phyloP scores from a whole-genome alignment of 2,797 vertebrate genomes.

The Astyanax mexicanus region DNA sequence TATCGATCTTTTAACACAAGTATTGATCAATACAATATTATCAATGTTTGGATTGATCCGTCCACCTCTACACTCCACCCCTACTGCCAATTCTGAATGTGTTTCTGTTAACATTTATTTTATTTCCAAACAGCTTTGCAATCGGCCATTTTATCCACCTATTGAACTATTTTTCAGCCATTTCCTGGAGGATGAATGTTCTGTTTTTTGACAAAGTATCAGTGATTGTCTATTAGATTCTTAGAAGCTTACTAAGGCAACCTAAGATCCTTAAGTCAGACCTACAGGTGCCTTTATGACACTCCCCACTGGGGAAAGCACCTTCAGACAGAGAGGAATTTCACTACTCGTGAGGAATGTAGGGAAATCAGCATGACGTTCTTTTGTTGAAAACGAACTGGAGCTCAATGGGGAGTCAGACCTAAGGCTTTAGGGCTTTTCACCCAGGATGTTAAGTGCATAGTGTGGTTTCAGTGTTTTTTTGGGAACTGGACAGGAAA shows the following conservation, averaged over 20 bases:
- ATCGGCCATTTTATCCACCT: no score
- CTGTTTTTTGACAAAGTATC: no score
- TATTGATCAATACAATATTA: no score
- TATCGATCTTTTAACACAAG: no score
- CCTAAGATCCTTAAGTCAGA: constrained; percentile 1
- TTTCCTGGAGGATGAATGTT: no score
- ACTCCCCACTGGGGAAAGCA: constrained; percentile 16
- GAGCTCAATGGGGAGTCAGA: constrained; percentile 25
- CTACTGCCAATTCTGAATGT: no score
- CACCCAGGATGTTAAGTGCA: background rate
- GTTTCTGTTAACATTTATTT: no score
- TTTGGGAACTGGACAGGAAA: background rate
- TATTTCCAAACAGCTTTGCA: no score
- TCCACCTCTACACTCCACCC: no score
- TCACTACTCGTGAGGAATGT: constrained; percentile 16
- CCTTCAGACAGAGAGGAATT: constrained; percentile 34
- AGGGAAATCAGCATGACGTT: constrained; percentile 27
- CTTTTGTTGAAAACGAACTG: constrained; percentile 49
- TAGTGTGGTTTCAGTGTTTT: background rate
- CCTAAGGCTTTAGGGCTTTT: constrained; percentile 16
- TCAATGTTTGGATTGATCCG: no score
- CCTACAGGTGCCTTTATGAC: constrained; percentile 4
- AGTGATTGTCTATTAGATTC: background rate
- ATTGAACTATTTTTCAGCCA: no score
- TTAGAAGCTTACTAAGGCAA: background rate